Evolutionary conservation across 1,140 invertebrate genomes (phyloP).

Genomic region (Drosophila arawakana): DNA sequence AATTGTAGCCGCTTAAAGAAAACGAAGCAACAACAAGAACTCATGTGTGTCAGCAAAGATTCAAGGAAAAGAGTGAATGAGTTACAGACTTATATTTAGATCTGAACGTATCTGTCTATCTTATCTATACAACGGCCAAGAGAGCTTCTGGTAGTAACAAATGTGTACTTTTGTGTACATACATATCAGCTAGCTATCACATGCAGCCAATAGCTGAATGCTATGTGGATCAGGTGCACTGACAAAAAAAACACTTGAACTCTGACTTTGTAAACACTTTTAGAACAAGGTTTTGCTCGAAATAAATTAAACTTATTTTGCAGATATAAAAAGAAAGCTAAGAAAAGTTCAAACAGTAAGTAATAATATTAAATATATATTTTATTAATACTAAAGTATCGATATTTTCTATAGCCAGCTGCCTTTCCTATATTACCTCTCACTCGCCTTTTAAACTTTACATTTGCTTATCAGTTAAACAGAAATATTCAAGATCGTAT

Average conservation of each 20-base stretch:
- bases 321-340: too few species aligned
- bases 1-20: conserved; percentile 25
- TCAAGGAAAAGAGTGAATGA: conserved; percentile 43
- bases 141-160: background rate
- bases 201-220: background rate
- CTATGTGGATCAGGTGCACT: background rate
- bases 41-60: conserved; percentile 42
- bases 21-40: background rate
- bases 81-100: conserved; percentile 24
- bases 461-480: background rate
- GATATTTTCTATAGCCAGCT: background rate
- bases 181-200: background rate
- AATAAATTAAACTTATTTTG: background rate
- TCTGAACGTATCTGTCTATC: conserved; percentile 24
- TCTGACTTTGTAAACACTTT: too few species aligned
- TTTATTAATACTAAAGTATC: too few species aligned
- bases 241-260: too few species aligned
- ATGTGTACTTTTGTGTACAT: background rate
- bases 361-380: too few species aligned
- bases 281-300: background rate
- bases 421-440: background rate
- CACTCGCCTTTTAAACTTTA: too few species aligned
- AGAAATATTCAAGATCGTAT: background rate
- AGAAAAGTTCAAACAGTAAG: too few species aligned
- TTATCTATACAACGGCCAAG: conserved; percentile 16